A percentile compares a stretch with the other conserved stretches of the same genome.
Conservation (phyloP, 2,797 vertebrate species). For the Anolis apletophallus region DNA sequence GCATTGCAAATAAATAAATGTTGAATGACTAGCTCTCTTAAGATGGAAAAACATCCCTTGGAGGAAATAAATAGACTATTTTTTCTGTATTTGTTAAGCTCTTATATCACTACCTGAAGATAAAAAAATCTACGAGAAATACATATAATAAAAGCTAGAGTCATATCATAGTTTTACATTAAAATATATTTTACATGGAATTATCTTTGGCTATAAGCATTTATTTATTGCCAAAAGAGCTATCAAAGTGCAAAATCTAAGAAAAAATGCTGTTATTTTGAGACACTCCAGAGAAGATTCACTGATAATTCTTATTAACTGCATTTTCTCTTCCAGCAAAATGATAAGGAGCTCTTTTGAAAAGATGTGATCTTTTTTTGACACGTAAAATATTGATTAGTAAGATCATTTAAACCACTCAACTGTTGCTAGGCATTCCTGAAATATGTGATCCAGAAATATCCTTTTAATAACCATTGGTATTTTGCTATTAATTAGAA, state of each 20-base stretch:
- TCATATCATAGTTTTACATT: slow-evolving; percentile 8
- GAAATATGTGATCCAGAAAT: not conserved
- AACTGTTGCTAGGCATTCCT: slow-evolving; percentile 7
- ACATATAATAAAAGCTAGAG: not conserved
- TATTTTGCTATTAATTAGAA: not conserved
- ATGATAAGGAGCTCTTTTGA: not conserved
- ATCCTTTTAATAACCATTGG: not conserved
- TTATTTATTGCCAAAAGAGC: slow-evolving; percentile 10
- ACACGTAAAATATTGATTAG: not conserved
- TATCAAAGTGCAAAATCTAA: not conserved
- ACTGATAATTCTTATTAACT: slow-evolving; percentile 2
- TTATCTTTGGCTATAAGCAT: not conserved
- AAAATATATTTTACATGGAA: slow-evolving; percentile 1
- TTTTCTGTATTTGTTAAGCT: not conserved
- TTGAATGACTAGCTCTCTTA: slow-evolving; percentile 24
- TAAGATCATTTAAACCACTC: not conserved
- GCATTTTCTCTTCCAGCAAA: slow-evolving; percentile 5
- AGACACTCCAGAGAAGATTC: not conserved
- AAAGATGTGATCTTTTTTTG: not conserved
- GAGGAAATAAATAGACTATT: not conserved
- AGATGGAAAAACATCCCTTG: not conserved
- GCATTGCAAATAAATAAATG: slow-evolving; percentile 42
- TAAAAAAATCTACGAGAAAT: slow-evolving; percentile 1
- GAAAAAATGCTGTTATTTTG: not conserved
- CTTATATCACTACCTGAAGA: not conserved